These are phyloP conservation scores for Tokudaia muenninki DNA, from an alignment of 2,797 vertebrate genomes.

Conservation along the genomic window DNA sequence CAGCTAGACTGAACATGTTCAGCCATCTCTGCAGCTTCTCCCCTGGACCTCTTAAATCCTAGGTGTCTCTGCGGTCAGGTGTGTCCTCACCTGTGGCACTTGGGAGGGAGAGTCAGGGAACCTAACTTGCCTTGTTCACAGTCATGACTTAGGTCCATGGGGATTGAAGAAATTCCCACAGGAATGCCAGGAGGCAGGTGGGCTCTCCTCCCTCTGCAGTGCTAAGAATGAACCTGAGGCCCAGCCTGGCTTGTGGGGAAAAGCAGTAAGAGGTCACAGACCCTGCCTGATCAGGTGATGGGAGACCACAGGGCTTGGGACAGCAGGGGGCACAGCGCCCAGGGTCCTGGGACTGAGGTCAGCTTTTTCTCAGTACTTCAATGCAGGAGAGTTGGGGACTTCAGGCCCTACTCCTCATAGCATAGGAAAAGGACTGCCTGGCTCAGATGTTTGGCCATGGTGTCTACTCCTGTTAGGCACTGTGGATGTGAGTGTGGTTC, in stretches of 20 bases:
- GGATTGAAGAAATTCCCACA: not conserved
- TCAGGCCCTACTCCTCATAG: not conserved
- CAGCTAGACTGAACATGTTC: not conserved
- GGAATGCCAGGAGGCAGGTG: not conserved
- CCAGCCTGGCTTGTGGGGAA: not conserved
- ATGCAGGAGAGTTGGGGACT: too few species aligned
- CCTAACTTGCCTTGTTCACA: not conserved
- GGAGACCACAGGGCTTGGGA: not conserved
- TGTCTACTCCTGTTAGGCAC: not conserved
- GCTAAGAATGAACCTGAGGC: not conserved
- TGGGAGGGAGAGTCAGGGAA: not conserved
- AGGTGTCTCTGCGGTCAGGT: not conserved
- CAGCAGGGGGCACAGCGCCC: not conserved
- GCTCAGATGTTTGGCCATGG: not conserved
- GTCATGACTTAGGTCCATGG: not conserved
- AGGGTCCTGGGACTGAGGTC: not conserved
- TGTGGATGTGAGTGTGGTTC: not conserved
- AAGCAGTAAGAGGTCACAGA: too few species aligned
- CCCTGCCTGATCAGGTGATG: accelerated
- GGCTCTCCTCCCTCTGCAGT: accelerated
- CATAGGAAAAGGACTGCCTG: not conserved
- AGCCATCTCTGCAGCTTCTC: not conserved
- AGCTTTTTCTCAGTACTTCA: not conserved
- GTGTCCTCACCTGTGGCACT: not conserved
- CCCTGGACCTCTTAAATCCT: not conserved